Conservation (phyloP, 2,113 vertebrate species). For the Origma solitaria region DNA sequence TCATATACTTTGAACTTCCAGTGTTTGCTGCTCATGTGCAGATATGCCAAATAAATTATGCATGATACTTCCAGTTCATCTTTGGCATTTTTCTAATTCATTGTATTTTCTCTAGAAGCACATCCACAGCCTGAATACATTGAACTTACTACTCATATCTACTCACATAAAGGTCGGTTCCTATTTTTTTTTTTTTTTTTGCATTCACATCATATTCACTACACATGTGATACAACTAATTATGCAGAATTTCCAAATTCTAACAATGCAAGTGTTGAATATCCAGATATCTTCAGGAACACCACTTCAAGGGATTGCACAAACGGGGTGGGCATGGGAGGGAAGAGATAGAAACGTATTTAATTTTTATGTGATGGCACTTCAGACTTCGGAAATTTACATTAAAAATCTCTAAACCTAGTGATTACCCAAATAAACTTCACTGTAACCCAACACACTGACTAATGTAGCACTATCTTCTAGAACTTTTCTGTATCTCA, state of each 20-base stretch:
- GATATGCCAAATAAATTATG: background rate
- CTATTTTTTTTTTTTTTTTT: background rate
- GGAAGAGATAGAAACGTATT: background rate
- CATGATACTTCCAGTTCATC: background rate
- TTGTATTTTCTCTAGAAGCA: background rate
- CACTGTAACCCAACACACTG: background rate
- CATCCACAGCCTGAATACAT: background rate
- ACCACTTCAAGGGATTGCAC: background rate
- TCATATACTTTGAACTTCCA: background rate
- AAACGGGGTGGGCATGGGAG: background rate
- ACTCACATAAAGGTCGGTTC: background rate
- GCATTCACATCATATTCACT: background rate
- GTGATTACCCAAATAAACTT: background rate
- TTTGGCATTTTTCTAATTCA: background rate
- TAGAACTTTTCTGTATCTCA: background rate
- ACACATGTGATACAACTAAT: accelerated
- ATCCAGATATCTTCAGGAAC: background rate
- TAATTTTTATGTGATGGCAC: background rate
- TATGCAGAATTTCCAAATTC: background rate
- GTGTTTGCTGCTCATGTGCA: background rate
- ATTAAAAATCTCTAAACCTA: background rate
- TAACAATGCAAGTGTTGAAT: background rate
- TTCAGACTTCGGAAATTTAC: background rate
- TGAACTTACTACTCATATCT: background rate
- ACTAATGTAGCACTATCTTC: background rate